A percentile compares a stretch with the other conserved stretches of the same genome.
phyloP scores from a whole-genome alignment of 2,113 vertebrate genomes.

The Eurypyga helias region DNA sequence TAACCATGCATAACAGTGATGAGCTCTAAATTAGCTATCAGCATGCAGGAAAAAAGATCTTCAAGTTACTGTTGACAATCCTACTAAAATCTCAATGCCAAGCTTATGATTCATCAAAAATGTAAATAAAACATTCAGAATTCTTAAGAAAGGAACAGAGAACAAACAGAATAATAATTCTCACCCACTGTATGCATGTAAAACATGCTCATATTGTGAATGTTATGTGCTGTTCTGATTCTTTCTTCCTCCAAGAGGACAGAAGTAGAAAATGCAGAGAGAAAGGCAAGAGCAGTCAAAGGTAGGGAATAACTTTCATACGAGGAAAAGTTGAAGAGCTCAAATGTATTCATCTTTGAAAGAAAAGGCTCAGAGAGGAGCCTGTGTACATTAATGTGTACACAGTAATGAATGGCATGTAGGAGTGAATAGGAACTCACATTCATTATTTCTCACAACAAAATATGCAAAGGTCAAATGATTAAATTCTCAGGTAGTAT shows the following conservation, averaged over 20 bases:
- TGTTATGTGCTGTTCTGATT: background rate
- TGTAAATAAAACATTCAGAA: background rate
- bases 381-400: background rate
- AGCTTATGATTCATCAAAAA: background rate
- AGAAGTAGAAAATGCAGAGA: background rate
- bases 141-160: background rate
- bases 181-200: background rate
- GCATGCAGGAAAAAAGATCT: background rate
- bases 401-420: background rate
- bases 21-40: conserved; percentile 37
- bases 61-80: background rate
- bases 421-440: background rate
- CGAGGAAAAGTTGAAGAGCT: background rate
- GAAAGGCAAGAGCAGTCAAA: background rate
- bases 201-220: background rate
- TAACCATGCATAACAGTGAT: background rate
- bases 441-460: background rate
- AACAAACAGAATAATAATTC: background rate
- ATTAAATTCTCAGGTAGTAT: background rate
- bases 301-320: background rate
- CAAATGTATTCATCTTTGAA: background rate
- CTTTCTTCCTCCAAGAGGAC: background rate
- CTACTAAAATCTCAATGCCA: background rate
- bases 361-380: background rate
- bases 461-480: background rate